Evolutionary conservation across 2,888 invertebrate species (phyloP), one percentile per base, ranked within the genome.

Genomic region (Petrolisthes manimaculis): DNA sequence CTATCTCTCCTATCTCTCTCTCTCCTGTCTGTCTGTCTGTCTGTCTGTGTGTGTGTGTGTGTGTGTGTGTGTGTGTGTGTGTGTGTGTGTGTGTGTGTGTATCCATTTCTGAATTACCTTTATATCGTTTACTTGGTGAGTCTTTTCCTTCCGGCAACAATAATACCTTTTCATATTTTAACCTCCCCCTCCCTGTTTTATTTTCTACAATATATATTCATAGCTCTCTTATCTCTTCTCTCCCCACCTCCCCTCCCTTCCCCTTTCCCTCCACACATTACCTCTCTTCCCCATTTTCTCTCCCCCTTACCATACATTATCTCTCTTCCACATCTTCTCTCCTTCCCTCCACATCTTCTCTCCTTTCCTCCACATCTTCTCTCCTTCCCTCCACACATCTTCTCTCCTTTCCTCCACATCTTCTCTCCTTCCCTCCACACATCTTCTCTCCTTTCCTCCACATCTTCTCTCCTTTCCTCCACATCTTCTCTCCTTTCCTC

Each of bases 1-100:
- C 51, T 77, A n/a, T n/a, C 77, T 77, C 77, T 77, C 77, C 53
- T 53, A 53, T 53, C 54, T 54, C 54, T 61, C 61, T 61, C 61
- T 61, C 61, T 14, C 61, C 8, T 61, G n/a, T 74, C 74, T 74
- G 12, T 74, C n/a, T 21, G n/a, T 74, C 5, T 74, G 5, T 74
- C 8, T 74, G 5, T 74, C 8, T 74, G 5, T n/a, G 5, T 74
- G 5, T 21, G 5, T 21, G 5, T 74, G 5, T 21, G 5, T 74
- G 5, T 74, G 5, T 74, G n/a, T 21, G 5, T n/a, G 14, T 61
- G 14, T 61, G 61, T 61, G 61, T 61, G 61, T 61, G 61, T 61
- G 61, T 61, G 61, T 61, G 61, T 61, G 61, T 61, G 61, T 61
- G 61, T 61, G 61, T 61, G 61, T 61, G 61, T 61, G 61, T 61